Conservation (phyloP, 1,140 invertebrate species). For the Aphaenogaster floridana region DNA sequence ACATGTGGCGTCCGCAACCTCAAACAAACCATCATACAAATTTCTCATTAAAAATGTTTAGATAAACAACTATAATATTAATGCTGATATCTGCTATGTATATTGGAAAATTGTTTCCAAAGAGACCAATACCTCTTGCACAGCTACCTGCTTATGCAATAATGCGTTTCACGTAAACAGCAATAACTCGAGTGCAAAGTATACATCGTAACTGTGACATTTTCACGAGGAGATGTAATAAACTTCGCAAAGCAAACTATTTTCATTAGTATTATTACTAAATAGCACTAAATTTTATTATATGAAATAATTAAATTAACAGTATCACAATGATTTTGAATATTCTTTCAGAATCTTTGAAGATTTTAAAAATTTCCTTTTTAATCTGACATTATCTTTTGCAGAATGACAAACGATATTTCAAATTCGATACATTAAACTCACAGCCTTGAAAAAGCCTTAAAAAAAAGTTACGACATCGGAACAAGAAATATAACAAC, state of each 20-base stretch:
- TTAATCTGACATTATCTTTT: neutral
- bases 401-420: neutral
- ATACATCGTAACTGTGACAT: neutral
- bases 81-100: neutral
- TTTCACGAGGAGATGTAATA: slow-evolving; percentile 14
- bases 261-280: slow-evolving; percentile 20
- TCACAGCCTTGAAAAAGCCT: neutral
- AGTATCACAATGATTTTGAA: neutral
- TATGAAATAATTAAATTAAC: slow-evolving; percentile 2
- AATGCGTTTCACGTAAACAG: neutral
- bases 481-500: neutral
- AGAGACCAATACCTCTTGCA: neutral
- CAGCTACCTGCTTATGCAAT: neutral
- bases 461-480: neutral
- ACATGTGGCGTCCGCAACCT: neutral
- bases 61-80: slow-evolving; percentile 1
- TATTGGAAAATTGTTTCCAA: neutral
- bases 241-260: neutral
- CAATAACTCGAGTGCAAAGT: slow-evolving; percentile 13
- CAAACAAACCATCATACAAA: neutral
- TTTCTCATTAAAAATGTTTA: neutral
- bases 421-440: neutral
- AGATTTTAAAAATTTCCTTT: neutral
- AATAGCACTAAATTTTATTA: neutral
- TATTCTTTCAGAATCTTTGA: neutral